Evolutionary conservation across 2,797 vertebrate species (phyloP).

Genomic region (Labeo calbasu): DNA sequence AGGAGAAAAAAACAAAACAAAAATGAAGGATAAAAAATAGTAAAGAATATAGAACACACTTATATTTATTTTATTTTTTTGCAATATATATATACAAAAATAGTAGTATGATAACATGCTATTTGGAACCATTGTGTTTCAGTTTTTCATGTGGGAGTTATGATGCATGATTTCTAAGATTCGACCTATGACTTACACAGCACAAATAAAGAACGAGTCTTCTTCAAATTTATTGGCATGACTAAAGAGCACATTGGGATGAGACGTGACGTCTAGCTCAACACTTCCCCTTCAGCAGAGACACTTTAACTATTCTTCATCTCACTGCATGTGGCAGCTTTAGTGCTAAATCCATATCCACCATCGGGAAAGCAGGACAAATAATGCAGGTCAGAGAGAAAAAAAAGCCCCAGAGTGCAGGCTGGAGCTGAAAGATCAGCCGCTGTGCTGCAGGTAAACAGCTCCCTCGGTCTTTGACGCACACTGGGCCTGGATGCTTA

Average conservation of each 20-base stretch:
- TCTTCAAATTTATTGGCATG: constrained; percentile 66
- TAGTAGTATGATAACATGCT: not conserved
- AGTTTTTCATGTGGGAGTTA: constrained; percentile 5
- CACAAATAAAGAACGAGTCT: constrained; percentile 51
- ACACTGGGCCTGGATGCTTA: constrained; percentile 8
- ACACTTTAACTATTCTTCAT: constrained; percentile 52
- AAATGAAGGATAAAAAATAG: not conserved
- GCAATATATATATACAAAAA: not conserved
- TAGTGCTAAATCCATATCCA: constrained; percentile 55
- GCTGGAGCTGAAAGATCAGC: constrained; percentile 43
- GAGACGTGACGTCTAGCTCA: constrained; percentile 57
- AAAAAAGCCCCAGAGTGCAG: constrained; percentile 4
- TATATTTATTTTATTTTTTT: too few species aligned
- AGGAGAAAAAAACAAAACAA: not conserved
- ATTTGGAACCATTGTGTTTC: not conserved
- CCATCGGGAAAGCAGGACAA: constrained; percentile 41
- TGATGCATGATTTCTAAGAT: constrained; percentile 26
- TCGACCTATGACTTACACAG: constrained; percentile 46
- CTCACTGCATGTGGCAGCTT: constrained; percentile 49
- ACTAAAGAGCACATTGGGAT: constrained; percentile 59
- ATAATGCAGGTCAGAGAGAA: constrained; percentile 13
- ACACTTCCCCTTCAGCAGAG: constrained; percentile 45
- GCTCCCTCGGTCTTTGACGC: constrained; percentile 43
- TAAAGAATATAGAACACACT: not conserved
- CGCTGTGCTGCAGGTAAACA: constrained; percentile 40